Base-by-base conservation (phyloP, 2,888 invertebrate genomes). In the Epinotia ramella region DNA sequence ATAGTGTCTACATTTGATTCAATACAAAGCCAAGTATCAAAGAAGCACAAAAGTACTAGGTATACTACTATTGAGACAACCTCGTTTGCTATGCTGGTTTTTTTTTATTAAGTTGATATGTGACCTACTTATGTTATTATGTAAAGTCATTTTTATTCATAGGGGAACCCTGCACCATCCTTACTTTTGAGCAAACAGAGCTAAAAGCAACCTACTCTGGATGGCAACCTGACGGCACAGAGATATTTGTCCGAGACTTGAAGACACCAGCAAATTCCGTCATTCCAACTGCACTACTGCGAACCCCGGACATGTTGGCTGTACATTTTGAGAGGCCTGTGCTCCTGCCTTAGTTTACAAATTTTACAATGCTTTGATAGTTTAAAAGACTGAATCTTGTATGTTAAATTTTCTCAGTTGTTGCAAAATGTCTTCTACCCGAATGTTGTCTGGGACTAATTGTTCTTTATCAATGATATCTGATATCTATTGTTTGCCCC, bases 151-250 rank as follows among this genome's bases (percentile, higher is more conserved):
- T 44, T 46, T 63, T 46, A n/a, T 73, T 84, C 86, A 40, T 79
- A 94, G 93, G 90, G 56, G 83, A 89, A 78, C 73, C 84, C 56
- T 91, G 92, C 81, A 87, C 81, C 56, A 87, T 94, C 16, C 72
- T 90, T 1, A 93, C 93, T 20, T 91, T 89, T 82, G 94, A 93
- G 79, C 84, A 86, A 59, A 86, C 90, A 57, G 84, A 79, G 56
- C 78, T 93, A 13, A 81, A 86, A 59, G 92, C 89, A 20, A 89
- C 81, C 33, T 91, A 93, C 78, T 81, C 83, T 16, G 87, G 86
- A 0, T 93, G 90, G 92, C 89, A 89, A 28, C 86, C 89, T 9
- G 86, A 91, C 80, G 90, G 91, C 5, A 80, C 86, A 0, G 90
- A 92, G 77, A 80, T 93, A 9, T 79, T 93, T 18, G 88, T 92